Base-by-base conservation (phyloP, 2,888 invertebrate genomes). In the Pterobdella sp. region DNA sequence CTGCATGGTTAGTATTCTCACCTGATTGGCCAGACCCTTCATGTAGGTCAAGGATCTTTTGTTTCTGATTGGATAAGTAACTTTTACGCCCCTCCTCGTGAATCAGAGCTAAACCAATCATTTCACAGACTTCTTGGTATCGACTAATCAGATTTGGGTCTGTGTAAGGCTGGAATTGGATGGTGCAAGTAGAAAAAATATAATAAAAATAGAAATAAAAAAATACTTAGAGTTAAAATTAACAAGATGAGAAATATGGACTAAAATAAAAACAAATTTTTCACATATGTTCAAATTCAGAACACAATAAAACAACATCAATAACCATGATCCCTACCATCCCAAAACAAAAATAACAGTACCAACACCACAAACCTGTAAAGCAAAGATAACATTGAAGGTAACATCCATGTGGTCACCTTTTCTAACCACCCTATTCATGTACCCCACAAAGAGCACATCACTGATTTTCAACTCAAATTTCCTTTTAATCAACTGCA, bases 371-470 rank as follows among this genome's bases (percentile, higher is more conserved):
- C 14, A 29, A 7, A 69, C 69, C 49, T 56, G 52, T 1, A 71
- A 36, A 35, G 71, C 71, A 63, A 71, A 71, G 10, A 71, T 26
- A 2, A 71, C 36, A 37, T 63, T 71, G 36, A 71, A 71, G 2
- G 29, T 34, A 14, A 71, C 42, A 42, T 35, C 36, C 42, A 42
- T 35, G 18, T 36, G 56, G 29, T 35, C 35, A 35, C 4, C 22
- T 29, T 63, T 71, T 31, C 63, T 10, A 18, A 42, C 36, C 35
- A 71, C 10, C 37, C 32, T 35, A 34, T 71, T 29, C 31, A 37
- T 36, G 63, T 49, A 71, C 0, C 71, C 71, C 22, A 63, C 60
- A 31, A 71, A 71, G 22, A 71, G 29, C 36, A 71, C 71, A 35
- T 71, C 71, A 1, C 69, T 49, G 32, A 69, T 49, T 42, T 67